Evolutionary conservation across 2,113 vertebrate genomes (phyloP).

Genomic region (Lepidothrix coronata): DNA sequence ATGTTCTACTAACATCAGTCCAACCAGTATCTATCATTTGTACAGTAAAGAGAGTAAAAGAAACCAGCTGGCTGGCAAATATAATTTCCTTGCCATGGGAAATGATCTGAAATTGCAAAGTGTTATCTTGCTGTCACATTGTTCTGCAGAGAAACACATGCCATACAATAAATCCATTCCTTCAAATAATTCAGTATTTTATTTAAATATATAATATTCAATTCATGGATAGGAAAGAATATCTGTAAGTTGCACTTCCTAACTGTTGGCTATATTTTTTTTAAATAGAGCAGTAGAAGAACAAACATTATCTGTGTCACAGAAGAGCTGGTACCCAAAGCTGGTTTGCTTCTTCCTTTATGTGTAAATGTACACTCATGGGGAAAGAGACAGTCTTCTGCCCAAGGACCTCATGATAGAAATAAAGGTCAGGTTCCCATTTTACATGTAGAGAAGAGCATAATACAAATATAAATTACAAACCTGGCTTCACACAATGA

Average conservation of each 20-base stretch:
- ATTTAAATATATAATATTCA: not conserved
- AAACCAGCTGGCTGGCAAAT: not conserved
- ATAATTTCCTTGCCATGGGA: not conserved
- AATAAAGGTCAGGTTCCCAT: not conserved
- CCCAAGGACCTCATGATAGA: not conserved
- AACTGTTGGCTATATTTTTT: not conserved
- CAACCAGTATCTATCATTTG: not conserved
- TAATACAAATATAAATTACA: not conserved
- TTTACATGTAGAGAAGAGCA: not conserved
- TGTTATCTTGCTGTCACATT: constrained; percentile 19
- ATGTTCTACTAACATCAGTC: not conserved
- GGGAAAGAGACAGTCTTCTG: not conserved
- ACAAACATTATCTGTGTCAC: not conserved
- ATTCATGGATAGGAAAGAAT: not conserved
- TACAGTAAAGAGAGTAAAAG: not conserved
- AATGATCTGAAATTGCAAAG: constrained; percentile 24
- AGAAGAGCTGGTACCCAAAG: not conserved
- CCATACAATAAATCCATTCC: not conserved
- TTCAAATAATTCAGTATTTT: not conserved
- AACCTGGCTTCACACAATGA: not conserved
- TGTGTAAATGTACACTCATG: not conserved
- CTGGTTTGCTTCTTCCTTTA: not conserved
- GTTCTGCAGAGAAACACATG: not conserved
- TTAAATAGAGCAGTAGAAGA: not conserved
- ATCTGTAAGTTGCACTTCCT: not conserved